Evolutionary conservation across 2,113 vertebrate genomes (phyloP), one percentile per base, ranked within the genome.

Genomic region (Electrona antarctica): DNA sequence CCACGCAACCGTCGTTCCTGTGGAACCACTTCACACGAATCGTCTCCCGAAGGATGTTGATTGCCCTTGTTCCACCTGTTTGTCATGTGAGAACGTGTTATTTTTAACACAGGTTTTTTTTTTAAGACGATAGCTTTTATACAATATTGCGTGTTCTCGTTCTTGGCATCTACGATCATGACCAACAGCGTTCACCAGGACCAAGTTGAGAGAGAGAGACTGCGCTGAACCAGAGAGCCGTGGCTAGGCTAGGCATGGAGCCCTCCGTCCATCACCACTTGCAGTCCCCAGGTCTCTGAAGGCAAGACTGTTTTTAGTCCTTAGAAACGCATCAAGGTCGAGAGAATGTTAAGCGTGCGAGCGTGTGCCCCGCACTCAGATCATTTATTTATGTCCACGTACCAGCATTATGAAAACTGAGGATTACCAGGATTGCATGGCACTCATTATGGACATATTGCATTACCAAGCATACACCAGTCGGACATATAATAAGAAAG

Each of bases 231-330:
- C 46, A 58, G 64, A 73, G 57, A 64, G 71, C 15, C 50, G 28
- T 54, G 74, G 69, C 21, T 21, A 21, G 21, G 76, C 77, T 66
- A 21, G 21, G 80, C 69, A 60, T 45, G 7, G 0, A 50, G 55
- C 52, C 14, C 12, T 62, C 54, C 28, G 71, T 79, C 73, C 73
- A 65, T 86, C 76, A 71, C 78, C 85, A 74, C 69, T 57, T 67
- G 63, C 68, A 65, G 59, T 58, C 56, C 21, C 64, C 28, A 1
- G 7, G 75, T 69, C 69, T 71, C 72, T 65, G 73, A 81, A 72
- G 59, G 29, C 70, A 3, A 52, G 2, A 60, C 58, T 79, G 71
- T 74, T 83, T 85, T 71, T 77, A 78, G 47, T 69, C 33, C 57
- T 45, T 65, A 45, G 52, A 52, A 75, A 63, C 41, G 4, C 64